Evolutionary conservation across 1,140 invertebrate genomes (phyloP).

Genomic region (Mamestra configurata): DNA sequence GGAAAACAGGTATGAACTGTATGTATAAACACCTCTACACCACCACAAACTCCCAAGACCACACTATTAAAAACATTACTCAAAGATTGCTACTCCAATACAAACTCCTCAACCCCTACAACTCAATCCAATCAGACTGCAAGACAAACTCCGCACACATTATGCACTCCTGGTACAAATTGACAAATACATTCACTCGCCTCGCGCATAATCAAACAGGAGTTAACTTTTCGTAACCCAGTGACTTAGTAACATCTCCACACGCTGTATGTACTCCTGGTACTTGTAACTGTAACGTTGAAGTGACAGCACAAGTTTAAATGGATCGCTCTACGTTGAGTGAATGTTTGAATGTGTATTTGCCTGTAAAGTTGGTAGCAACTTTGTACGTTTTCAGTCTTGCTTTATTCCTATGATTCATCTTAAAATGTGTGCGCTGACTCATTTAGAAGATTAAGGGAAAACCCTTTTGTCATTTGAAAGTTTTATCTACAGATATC

Average conservation of each 20-base stretch:
- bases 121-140: not conserved
- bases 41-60: too few species aligned
- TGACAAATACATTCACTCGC: not conserved
- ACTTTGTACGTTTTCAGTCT: not conserved
- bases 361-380: not conserved
- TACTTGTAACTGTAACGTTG: not conserved
- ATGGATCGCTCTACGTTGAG: not conserved
- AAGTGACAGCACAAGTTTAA: constrained; percentile 3
- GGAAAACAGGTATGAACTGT: too few species aligned
- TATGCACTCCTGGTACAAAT: constrained; percentile 2
- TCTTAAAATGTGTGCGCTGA: not conserved
- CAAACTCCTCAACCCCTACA: not conserved
- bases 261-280: not conserved
- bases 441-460: not conserved
- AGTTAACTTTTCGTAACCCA: not conserved
- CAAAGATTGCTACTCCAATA: not conserved
- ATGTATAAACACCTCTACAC: too few species aligned
- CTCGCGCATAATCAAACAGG: not conserved
- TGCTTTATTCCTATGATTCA: not conserved
- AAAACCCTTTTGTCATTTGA: not conserved
- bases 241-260: not conserved
- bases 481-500: too few species aligned
- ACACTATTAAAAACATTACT: too few species aligned
- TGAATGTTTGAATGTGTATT: not conserved
- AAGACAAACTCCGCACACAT: not conserved